A percentile compares a stretch with the other conserved stretches of the same genome.
These are phyloP conservation scores for Fratercula arctica DNA, from an alignment of 2,797 vertebrate genomes.

Conservation along the genomic window DNA sequence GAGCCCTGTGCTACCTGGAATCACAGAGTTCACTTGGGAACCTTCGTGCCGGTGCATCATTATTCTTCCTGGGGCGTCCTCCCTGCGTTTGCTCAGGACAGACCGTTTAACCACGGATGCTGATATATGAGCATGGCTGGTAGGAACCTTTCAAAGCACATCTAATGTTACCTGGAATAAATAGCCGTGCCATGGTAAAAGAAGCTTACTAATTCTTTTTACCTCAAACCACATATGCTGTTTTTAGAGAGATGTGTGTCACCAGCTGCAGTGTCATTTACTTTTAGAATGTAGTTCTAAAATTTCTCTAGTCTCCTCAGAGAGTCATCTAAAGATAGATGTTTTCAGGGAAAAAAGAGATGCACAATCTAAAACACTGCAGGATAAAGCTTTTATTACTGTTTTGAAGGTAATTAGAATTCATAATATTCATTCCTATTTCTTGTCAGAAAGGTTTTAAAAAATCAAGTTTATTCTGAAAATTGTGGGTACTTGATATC, in stretches of 20 bases:
- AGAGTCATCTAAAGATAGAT: neutral
- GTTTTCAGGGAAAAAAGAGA: neutral
- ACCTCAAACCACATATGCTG: neutral
- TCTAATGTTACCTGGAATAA: neutral
- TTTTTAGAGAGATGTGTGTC: neutral
- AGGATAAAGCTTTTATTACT: neutral
- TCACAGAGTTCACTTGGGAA: neutral
- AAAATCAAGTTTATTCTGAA: neutral
- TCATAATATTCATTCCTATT: neutral
- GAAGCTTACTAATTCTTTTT: neutral
- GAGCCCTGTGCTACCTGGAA: neutral
- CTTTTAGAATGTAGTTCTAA: neutral
- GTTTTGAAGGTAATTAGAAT: neutral
- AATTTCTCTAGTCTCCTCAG: neutral
- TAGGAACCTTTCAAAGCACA: neutral
- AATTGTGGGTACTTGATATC: neutral
- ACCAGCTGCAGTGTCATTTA: neutral
- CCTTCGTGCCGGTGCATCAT: accelerated
- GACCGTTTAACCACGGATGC: neutral
- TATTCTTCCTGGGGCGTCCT: neutral
- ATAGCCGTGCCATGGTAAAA: neutral
- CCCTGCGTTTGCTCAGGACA: neutral
- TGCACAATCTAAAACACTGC: neutral
- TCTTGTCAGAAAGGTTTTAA: neutral
- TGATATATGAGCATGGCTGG: neutral